These are phyloP conservation scores for Drosophila melanica DNA, from an alignment of 1,140 invertebrate species.

Conservation along the genomic window DNA sequence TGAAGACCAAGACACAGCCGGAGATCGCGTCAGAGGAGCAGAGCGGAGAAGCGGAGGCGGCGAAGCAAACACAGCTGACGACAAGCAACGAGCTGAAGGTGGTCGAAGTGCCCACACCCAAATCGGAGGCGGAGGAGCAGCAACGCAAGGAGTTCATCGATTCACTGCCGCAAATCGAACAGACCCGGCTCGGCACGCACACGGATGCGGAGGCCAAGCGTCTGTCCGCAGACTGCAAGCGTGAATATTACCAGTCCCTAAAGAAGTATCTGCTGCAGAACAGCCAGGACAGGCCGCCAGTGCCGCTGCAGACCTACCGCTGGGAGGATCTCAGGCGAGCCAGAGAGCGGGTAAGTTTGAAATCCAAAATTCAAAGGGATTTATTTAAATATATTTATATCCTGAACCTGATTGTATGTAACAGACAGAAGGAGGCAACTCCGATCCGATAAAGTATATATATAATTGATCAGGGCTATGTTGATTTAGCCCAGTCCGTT, in stretches of 20 bases:
- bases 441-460: too few relatives aligned
- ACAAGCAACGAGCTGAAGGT: constrained; percentile 62
- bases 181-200: constrained; percentile 39
- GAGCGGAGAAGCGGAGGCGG: background rate
- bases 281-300: constrained; percentile 85
- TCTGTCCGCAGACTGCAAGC: constrained; percentile 79
- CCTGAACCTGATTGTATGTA: too few relatives aligned
- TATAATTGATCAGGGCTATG: too few relatives aligned
- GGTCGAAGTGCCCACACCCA: constrained; percentile 72
- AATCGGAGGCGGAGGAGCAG: constrained; percentile 71
- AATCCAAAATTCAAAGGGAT: background rate
- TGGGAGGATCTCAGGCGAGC: constrained; percentile 89
- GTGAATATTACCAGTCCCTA: constrained; percentile 82
- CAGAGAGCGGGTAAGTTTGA: constrained; percentile 78
- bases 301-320: constrained; percentile 88
- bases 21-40: constrained; percentile 55
- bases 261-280: constrained; percentile 77
- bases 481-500: too few relatives aligned
- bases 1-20: constrained; percentile 68
- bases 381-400: background rate
- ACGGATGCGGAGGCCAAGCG: constrained; percentile 67
- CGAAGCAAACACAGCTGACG: constrained; percentile 32
- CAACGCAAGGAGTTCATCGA: constrained; percentile 77
- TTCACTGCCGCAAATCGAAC: constrained; percentile 73
- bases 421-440: too few relatives aligned